phyloP scores from a whole-genome alignment of 2,113 vertebrate genomes.

The Polypterus senegalus region DNA sequence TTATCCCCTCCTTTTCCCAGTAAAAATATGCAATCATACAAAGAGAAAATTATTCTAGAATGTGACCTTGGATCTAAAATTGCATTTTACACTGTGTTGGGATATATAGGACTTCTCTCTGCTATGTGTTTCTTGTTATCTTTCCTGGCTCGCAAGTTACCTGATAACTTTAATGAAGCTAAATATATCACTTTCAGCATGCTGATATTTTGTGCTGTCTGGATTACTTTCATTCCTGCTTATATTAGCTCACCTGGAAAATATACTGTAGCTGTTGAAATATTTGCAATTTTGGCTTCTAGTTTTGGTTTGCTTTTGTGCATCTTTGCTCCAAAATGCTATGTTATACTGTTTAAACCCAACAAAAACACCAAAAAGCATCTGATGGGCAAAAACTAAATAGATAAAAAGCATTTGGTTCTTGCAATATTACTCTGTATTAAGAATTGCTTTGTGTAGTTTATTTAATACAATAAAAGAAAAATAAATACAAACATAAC shows the following conservation, averaged over 20 bases:
- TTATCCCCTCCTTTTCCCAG: slow-evolving; percentile 22
- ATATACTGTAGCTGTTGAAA: slow-evolving; percentile 23
- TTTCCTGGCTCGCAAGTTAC: slow-evolving; percentile 18
- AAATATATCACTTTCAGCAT: slow-evolving; percentile 27
- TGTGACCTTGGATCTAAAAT: slow-evolving; percentile 21
- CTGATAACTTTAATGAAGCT: slow-evolving; percentile 25
- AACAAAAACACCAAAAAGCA: slow-evolving; percentile 27
- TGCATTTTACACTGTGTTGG: slow-evolving; percentile 22
- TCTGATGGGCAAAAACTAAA: slow-evolving; percentile 17
- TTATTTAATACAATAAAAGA: too few species aligned
- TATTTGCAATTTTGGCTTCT: slow-evolving; percentile 25
- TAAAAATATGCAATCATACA: slow-evolving; percentile 20
- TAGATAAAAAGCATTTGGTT: too few species aligned
- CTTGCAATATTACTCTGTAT: too few species aligned
- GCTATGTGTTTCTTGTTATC: slow-evolving; percentile 17
- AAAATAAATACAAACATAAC: too few species aligned
- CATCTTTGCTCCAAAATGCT: slow-evolving; percentile 30
- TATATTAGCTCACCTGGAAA: slow-evolving; percentile 25
- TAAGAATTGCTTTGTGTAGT: too few species aligned
- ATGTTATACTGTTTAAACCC: slow-evolving; percentile 26
- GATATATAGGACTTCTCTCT: slow-evolving; percentile 24
- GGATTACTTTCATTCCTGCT: slow-evolving; percentile 25
- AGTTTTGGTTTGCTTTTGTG: slow-evolving; percentile 28
- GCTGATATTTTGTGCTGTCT: slow-evolving; percentile 26
- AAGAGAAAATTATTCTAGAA: slow-evolving; percentile 24